A percentile compares a stretch with the other conserved stretches of the same genome.
These are phyloP conservation scores for Bovichtus variegatus DNA, from an alignment of 2,797 vertebrate genomes.

Conservation along the genomic window DNA sequence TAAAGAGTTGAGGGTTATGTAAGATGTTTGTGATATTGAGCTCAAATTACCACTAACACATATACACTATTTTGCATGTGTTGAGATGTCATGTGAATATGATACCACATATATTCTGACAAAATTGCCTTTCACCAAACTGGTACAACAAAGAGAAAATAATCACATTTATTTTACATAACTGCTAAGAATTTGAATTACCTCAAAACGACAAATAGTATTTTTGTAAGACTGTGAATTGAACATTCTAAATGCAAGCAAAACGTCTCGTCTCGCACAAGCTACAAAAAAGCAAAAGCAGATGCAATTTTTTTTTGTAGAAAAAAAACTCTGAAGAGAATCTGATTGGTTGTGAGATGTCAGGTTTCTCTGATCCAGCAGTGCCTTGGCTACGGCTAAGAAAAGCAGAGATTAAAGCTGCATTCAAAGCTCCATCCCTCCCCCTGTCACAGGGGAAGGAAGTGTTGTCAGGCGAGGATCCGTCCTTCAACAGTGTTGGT, in stretches of 20 bases:
- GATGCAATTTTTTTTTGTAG: constrained; percentile 54
- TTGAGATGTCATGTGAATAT: constrained; percentile 70
- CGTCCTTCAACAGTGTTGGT: constrained; percentile 87
- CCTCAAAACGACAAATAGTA: constrained; percentile 84
- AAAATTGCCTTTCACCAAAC: constrained; percentile 94
- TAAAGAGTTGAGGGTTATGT: constrained; percentile 77
- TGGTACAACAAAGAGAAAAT: constrained; percentile 82
- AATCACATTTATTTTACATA: constrained; percentile 79
- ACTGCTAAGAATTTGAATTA: constrained; percentile 85
- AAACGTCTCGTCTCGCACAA: constrained; percentile 58
- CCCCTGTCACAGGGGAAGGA: constrained; percentile 32
- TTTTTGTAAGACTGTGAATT: constrained; percentile 91
- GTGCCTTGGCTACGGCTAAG: constrained; percentile 87
- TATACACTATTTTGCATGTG: constrained; percentile 77
- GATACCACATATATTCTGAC: constrained; percentile 68
- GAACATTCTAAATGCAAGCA: constrained; percentile 57
- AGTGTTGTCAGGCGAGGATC: constrained; percentile 67
- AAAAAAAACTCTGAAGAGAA: constrained; percentile 48
- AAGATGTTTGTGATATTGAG: constrained; percentile 75
- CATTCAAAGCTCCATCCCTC: constrained; percentile 58
- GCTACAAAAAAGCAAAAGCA: constrained; percentile 62
- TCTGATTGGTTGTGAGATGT: constrained; percentile 66
- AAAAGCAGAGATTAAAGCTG: constrained; percentile 77
- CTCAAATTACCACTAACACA: constrained; percentile 61
- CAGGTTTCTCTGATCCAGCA: constrained; percentile 78